Conservation (phyloP, 2,797 vertebrate genomes). For the Simalia tracyae region DNA sequence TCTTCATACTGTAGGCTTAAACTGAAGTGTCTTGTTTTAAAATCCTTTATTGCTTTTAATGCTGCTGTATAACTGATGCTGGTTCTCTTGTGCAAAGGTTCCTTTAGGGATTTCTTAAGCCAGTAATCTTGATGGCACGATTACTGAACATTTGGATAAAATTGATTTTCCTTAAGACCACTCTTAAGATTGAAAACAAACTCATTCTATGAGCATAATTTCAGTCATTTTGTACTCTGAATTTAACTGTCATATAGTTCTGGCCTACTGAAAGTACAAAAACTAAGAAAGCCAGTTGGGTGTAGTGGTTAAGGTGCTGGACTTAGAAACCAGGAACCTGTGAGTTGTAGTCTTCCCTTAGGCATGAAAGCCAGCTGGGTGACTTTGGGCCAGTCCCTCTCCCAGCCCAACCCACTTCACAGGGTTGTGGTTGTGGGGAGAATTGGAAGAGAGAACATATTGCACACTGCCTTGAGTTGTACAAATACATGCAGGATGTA, state of each 20-base stretch:
- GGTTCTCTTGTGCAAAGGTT: too few relatives aligned
- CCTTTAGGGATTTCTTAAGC: not conserved
- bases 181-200: conserved; percentile 27
- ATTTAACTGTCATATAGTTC: conserved; percentile 56
- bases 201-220: conserved; percentile 57
- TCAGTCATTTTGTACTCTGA: conserved; percentile 66
- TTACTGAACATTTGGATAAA: not conserved
- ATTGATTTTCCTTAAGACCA: not conserved
- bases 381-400: not conserved
- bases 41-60: not conserved
- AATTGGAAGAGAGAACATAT: not conserved
- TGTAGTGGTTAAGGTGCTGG: not conserved
- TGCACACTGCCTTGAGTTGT: not conserved
- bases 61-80: not conserved
- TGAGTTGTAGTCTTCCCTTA: not conserved
- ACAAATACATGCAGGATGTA: not conserved
- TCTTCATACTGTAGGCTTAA: not conserved
- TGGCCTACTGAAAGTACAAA: conserved; percentile 53
- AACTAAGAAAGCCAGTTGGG: not conserved
- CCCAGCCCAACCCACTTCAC: not conserved
- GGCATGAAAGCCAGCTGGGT: not conserved
- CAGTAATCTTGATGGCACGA: not conserved
- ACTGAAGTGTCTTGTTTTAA: not conserved
- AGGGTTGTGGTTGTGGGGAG: not conserved
- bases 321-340: not conserved